Evolutionary conservation across 2,888 invertebrate species (phyloP).

Genomic region (Scrobipalpa costella): DNA sequence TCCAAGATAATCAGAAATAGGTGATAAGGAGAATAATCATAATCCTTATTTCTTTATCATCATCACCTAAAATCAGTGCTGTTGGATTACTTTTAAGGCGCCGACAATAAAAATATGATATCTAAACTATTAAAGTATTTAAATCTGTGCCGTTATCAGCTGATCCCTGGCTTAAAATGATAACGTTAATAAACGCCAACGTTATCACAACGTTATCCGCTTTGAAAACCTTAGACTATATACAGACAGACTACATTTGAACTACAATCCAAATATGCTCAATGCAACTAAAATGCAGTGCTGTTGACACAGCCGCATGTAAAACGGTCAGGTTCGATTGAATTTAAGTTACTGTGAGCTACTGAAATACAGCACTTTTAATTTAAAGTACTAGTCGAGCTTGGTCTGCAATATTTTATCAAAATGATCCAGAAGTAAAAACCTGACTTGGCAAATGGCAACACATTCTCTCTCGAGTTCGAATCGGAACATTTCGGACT

Average conservation of each 20-base stretch:
- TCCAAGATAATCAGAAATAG: background rate
- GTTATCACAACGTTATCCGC: conserved; percentile 48
- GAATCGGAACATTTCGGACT: too few relatives aligned
- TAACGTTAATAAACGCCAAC: conserved; percentile 51
- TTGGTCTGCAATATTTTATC: too few relatives aligned
- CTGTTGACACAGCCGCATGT: background rate
- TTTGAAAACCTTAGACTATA: conserved; percentile 26
- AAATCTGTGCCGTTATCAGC: conserved; percentile 66
- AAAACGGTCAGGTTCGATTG: background rate
- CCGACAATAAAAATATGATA: conserved; percentile 56
- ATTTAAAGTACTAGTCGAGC: too few relatives aligned
- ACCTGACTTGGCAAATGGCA: too few relatives aligned
- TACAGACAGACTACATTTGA: background rate
- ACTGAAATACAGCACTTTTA: too few relatives aligned
- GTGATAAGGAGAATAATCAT: background rate
- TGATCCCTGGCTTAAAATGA: conserved; percentile 58
- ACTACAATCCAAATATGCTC: background rate
- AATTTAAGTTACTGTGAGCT: too few relatives aligned
- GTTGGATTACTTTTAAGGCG: conserved; percentile 47
- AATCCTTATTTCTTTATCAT: background rate
- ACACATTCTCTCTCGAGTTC: too few relatives aligned
- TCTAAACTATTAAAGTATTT: conserved; percentile 37
- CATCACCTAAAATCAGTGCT: conserved; percentile 28
- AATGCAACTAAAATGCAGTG: background rate
- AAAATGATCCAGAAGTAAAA: too few relatives aligned